Percentiles rank a stretch among this genome's conserved stretches.
These are phyloP conservation scores for Lerema accius DNA, from an alignment of 1,140 invertebrate genomes.

Conservation along the genomic window DNA sequence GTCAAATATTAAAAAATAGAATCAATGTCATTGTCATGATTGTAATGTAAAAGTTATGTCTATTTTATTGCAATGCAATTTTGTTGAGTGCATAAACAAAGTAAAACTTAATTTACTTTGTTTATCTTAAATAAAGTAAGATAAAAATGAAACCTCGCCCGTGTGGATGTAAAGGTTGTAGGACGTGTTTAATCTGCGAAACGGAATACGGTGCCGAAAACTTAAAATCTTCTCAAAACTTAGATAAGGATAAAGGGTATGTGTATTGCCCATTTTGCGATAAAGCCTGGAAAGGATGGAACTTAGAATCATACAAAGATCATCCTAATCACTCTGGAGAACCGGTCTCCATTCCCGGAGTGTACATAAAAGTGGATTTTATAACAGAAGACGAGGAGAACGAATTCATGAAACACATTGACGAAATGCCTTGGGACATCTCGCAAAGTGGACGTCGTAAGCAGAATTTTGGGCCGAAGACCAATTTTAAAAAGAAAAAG, in stretches of 20 bases:
- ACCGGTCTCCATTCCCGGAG: constrained; percentile 86
- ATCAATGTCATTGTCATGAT: no score
- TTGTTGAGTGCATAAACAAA: background rate
- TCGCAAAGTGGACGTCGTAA: constrained; percentile 98
- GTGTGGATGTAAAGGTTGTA: constrained; percentile 96
- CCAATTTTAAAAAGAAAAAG: constrained; percentile 98
- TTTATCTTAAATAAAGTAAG: background rate
- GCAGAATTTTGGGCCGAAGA: constrained; percentile 99
- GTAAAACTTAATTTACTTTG: constrained; percentile 1
- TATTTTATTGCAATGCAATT: background rate
- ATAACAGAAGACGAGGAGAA: constrained; percentile 88
- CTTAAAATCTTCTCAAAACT: constrained; percentile 52
- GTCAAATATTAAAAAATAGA: no score
- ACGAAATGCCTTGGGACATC: constrained; percentile 92
- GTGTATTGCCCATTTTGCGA: constrained; percentile 91
- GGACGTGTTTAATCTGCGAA: constrained; percentile 94
- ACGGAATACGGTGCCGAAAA: constrained; percentile 85
- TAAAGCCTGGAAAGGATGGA: constrained; percentile 89
- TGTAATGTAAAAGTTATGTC: no score
- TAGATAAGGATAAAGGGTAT: constrained; percentile 84
- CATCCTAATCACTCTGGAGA: constrained; percentile 87
- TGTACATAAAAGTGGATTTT: constrained; percentile 90
- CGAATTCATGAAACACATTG: constrained; percentile 87
- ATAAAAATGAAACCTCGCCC: constrained; percentile 83
- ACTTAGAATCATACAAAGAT: constrained; percentile 82